Base-by-base conservation (phyloP, 2,888 invertebrate species). In the Himalopsyche japonica region DNA sequence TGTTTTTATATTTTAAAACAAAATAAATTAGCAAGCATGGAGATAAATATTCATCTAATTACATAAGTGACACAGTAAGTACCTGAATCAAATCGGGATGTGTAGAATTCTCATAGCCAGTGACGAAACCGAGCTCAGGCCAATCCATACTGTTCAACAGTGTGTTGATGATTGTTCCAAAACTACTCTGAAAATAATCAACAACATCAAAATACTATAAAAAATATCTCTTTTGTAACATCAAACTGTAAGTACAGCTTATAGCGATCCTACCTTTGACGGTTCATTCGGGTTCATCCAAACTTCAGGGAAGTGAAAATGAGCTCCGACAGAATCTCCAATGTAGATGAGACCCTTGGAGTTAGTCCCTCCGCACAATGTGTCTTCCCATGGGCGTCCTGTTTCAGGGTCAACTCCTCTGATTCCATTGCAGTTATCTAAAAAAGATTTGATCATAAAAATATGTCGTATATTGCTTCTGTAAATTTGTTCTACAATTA, bases 131-230 rank as follows among this genome's bases (percentile, higher is more conserved):
- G 76, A 91, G 88, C 87, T 92, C 90, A 7, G 93, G 93, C 92
- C 92, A 93, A 87, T 92, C 92, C 18, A 92, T 83, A 87, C 92
- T 92, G 88, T 92, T 91, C 86, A 91, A 89, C 43, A 91, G 64
- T n/a, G 90, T 89, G 86, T 89, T 89, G 86, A 85, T 90, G 89
- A 82, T 90, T 88, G 86, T 87, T 79, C 82, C 76, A 34, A 82
- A 18, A 32, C 81, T 82, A 43, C 84, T 87, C 87, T 87, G 77
- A 47, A 81, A 82, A 78, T n/a, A 80, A 76, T 70, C 18, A 57
- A 24, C 5, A 3, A 49, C 10, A 57, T 57, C 2, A 57, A 57
- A 43, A 43, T 15, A 43, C 15, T 7, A 43, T 15, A 43, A 43
- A 37, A 15, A 43, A 43, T 43, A 43, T 43, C 3, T 43, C 2